phyloP scores from a whole-genome alignment of 1,140 invertebrate species.

The Aphaenogaster ashmeadi region DNA sequence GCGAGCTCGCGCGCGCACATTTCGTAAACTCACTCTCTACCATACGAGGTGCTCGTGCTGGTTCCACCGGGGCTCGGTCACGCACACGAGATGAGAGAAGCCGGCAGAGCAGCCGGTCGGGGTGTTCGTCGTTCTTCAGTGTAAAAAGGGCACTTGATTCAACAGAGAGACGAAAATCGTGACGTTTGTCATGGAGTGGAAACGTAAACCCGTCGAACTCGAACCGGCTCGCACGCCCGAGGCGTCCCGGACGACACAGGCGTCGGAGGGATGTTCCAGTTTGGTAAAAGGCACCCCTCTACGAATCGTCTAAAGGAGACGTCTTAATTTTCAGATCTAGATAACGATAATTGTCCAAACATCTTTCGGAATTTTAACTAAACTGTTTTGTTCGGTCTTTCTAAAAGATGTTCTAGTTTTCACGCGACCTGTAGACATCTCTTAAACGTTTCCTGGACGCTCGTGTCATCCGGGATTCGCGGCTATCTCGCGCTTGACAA shows the following conservation, averaged over 20 bases:
- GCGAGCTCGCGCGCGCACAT: constrained; percentile 70
- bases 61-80: constrained; percentile 38
- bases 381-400: background rate
- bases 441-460: background rate
- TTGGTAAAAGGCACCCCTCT: background rate
- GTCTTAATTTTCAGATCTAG: background rate
- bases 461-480: constrained; percentile 26
- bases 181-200: constrained; percentile 28
- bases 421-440: background rate
- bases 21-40: constrained; percentile 54
- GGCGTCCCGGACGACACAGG: constrained; percentile 31
- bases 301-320: background rate
- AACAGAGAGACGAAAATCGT: constrained; percentile 80
- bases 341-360: constrained; percentile 5
- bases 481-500: constrained; percentile 44
- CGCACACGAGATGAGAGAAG: constrained; percentile 60
- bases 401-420: constrained; percentile 34
- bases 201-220: constrained; percentile 59
- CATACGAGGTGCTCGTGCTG: constrained; percentile 24
- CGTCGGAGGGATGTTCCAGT: background rate
- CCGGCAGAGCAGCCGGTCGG: constrained; percentile 38
- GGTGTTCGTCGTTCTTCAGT: constrained; percentile 75
- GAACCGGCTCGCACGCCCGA: constrained; percentile 34
- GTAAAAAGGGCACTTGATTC: constrained; percentile 86
- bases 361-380: background rate